A percentile compares a stretch with the other conserved stretches of the same genome.
These are phyloP conservation scores for Parthenolecanium corni DNA, from an alignment of 2,888 invertebrate species.

Conservation along the genomic window DNA sequence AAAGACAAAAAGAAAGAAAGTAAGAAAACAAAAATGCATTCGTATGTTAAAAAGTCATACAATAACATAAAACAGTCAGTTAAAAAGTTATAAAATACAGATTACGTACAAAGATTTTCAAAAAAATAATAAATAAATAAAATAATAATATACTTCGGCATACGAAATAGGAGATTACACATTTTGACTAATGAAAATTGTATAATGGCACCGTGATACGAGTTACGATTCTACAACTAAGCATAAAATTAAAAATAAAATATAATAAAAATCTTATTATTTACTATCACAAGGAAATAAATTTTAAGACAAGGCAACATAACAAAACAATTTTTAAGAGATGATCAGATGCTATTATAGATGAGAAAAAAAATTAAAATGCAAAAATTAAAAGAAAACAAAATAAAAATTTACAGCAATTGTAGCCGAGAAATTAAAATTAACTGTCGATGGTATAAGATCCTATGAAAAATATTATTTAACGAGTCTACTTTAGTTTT, in stretches of 20 bases:
- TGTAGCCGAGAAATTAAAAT: no score
- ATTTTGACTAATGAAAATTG: not conserved
- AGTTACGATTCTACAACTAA: no score
- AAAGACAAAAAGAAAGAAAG: not conserved
- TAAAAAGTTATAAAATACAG: slow-evolving; percentile 4
- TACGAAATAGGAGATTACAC: not conserved
- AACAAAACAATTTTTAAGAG: no score
- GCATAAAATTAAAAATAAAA: not conserved
- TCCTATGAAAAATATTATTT: no score
- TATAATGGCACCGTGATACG: no score
- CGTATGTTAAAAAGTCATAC: not conserved
- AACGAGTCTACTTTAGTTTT: no score
- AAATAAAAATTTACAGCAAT: no score
- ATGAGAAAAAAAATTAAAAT: no score
- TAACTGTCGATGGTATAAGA: no score
- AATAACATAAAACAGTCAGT: not conserved
- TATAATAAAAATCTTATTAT: not conserved
- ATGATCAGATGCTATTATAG: no score
- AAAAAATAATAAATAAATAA: slow-evolving; percentile 4
- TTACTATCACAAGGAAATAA: not conserved
- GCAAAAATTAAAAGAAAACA: no score
- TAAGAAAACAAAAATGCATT: slow-evolving; percentile 12
- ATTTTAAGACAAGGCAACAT: no score
- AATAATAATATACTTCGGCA: slow-evolving; percentile 1
- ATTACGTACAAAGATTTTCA: slow-evolving; percentile 1